Base-by-base conservation (phyloP, 2,888 invertebrate species). In the Drosophila mettleri region DNA sequence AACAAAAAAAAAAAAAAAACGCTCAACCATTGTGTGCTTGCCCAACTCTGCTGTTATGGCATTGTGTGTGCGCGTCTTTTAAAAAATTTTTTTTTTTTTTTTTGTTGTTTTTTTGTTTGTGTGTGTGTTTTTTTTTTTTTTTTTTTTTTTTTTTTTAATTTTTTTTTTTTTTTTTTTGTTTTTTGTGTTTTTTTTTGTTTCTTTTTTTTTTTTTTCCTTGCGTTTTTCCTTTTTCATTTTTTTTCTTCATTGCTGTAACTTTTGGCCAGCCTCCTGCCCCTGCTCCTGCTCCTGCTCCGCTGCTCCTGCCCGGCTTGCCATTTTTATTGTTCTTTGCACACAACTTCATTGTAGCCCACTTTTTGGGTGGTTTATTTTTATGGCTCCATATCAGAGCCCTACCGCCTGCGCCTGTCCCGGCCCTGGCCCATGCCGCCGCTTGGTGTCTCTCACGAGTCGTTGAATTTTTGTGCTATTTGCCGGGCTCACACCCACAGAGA, bases 301-400 rank as follows among this genome's bases (percentile, higher is more conserved):
- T 14, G 6, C 20, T 39, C 22, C 12, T 7, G 54, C 38, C 36
- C 34, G 54, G 60, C 66, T 69, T 77, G 64, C 87, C 87, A 59
- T 86, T 84, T 86, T 88, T 84, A 87, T 88, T 84, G 89, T 84
- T 88, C 85, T 88, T 78, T 75, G 85, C 83, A 80, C 84, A 88
- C 89, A 81, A 78, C 86, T 84, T 88, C 89, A 84, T 88, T 78
- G 74, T 83, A 77, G 84, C 84, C 88, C 88, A 80, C 80, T 80
- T 88, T 86, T 83, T 80, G 88, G 88, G 83, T 83, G 88, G 86
- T 88, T 83, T 83, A 86, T 80, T 88, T 88, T 88, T 83, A 83
- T 83, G 80, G 87, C 88, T 86, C 83, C 81, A 87, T 87, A 71
- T 71, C 43, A 12, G 29, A 10, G 8, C 45, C 12, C 22, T 6